Base-by-base conservation (phyloP, 2,797 vertebrate genomes). In the Steatocranus sp. region DNA sequence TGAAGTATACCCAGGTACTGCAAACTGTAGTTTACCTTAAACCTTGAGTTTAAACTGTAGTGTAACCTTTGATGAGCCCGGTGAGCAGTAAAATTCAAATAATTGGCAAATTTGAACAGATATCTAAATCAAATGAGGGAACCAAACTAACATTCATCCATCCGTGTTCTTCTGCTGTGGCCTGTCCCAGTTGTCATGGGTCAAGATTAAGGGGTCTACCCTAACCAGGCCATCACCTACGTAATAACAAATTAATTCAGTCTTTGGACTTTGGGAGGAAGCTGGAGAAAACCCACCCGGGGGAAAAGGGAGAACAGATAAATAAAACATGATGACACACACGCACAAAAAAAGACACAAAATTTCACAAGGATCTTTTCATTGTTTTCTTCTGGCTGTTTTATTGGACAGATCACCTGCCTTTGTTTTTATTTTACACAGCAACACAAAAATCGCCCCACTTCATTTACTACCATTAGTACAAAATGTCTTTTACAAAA, bases 401-500 rank as follows among this genome's bases (percentile, higher is more conserved):
- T 96, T 95, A 94, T 95, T 94, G 85, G 85, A 91, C 91, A 93
- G 81, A 91, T 46, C 82, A 79, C 53, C 83, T 76, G 83, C 73
- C 82, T 82, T 82, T 74, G 76, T 84, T 79, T 81, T 48, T 79
- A 82, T 87, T 85, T 80, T 53, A 90, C 88, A 94, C 87, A 90
- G 92, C 88, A 89, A 92, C 92, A 93, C 89, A 79, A 85, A 87
- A 91, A 91, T 85, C 77, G 58, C 80, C 83, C 82, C 82, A 88
- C 83, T 88, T 91, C 87, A 89, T 50, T 91, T 86, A 91, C 91
- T 89, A 92, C 83, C 86, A 92, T 94, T 94, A 94, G 93, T 96
- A 95, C 88, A 96, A 96, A 96, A 96, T 92, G 89, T 93, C 81
- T 92, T 91, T 92, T 93, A 95, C 84, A 95, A 95, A 95, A 94